These are phyloP conservation scores for Cyphomyrmex costatus DNA, from an alignment of 1,140 invertebrate species.

Conservation along the genomic window DNA sequence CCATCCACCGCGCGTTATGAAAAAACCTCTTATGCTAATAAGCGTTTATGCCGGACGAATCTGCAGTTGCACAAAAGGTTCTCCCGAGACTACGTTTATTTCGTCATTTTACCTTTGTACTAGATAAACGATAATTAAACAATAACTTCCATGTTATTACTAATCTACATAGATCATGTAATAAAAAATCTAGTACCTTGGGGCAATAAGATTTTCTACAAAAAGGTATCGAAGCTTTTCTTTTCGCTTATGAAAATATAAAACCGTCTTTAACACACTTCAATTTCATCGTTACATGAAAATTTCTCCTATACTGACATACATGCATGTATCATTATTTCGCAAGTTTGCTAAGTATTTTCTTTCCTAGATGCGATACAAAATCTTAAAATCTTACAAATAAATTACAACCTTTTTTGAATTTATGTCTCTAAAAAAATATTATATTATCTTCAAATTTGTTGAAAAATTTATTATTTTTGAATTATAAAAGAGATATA, in stretches of 20 bases:
- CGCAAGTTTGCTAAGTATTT: not conserved
- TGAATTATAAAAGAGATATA: not conserved
- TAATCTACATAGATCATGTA: not conserved
- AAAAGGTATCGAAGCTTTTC: not conserved
- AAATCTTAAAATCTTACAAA: not conserved
- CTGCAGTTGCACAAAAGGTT: conserved; percentile 5
- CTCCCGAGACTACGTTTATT: not conserved
- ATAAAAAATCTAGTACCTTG: not conserved
- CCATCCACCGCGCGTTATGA: not conserved
- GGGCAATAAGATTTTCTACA: not conserved
- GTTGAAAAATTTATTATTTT: not conserved
- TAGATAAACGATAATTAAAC: not conserved
- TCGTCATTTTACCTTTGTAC: conserved; percentile 16
- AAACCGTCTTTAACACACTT: not conserved
- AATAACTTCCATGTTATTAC: not conserved
- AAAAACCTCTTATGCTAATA: conserved; percentile 47
- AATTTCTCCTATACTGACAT: not conserved
- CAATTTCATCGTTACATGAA: not conserved
- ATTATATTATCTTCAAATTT: not conserved
- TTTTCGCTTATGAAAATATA: not conserved
- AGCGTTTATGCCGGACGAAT: conserved; percentile 32
- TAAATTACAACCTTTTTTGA: not conserved
- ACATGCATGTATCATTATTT: not conserved
- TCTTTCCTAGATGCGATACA: not conserved
- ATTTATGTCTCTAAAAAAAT: not conserved